Base-by-base conservation (phyloP, 2,888 invertebrate genomes). In the Megalurothrips usitatus region DNA sequence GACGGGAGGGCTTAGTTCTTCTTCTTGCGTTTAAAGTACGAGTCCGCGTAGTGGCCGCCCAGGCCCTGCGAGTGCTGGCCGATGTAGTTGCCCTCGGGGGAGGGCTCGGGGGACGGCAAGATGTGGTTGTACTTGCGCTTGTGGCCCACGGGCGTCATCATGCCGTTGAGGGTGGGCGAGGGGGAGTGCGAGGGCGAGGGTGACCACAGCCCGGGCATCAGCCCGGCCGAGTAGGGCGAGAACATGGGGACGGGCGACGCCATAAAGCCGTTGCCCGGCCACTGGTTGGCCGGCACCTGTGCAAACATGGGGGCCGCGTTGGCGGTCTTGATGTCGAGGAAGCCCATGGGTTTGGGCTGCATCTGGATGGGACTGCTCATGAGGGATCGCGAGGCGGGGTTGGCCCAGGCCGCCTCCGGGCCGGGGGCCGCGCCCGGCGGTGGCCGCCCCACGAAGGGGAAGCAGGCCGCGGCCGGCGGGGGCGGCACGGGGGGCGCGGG, bases 1-100 rank as follows among this genome's bases (percentile, higher is more conserved):
- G 34, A 43, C 2, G 34, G 34, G 34, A 43, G 6, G 34, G 79
- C 26, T 83, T 83, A 85, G 80, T 84, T 84, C 83, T 86, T 87
- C 85, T 87, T 87, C 84, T 87, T 87, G 83, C 87, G 86, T 84
- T 86, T 87, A 82, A 87, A 86, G 84, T 88, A 88, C 2, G 89
- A 87, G 83, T 89, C 89, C 14, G 89, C 88, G 83, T 90, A 90
- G 84, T 90, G 89, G 19, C 89, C 89, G 0, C 89, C 88, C 12
- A 90, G 85, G 3, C 89, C 89, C 83, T 89, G 88, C n/a, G 89
- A 89, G 84, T 89, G 89, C 83, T 89, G 88, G 17, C 89, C 89
- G 80, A 89, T 87, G 83, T 89, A 89, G 58, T 86, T 87, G n/a
- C 88, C 87, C 82, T 89, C 89, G 0, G 89, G 89, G 83, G 87